These are phyloP conservation scores for Anthoscopus minutus DNA, from an alignment of 2,113 vertebrate species.

Conservation along the genomic window DNA sequence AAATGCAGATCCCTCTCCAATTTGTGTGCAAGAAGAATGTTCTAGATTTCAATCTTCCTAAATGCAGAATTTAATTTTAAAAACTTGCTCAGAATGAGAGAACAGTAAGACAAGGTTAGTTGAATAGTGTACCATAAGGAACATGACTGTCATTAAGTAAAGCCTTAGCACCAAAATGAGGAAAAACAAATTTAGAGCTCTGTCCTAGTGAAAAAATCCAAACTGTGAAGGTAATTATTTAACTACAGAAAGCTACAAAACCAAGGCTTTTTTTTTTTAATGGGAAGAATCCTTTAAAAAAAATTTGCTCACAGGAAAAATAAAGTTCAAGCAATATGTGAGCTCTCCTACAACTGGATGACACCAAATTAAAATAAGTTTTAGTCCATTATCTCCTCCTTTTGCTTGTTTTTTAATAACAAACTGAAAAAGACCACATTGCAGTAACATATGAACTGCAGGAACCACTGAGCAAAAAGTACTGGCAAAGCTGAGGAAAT, in stretches of 20 bases:
- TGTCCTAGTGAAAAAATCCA: neutral
- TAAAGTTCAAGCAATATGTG: neutral
- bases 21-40: rapidly evolving
- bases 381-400: neutral
- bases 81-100: neutral
- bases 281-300: neutral
- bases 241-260: neutral
- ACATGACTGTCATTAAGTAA: neutral
- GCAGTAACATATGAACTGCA: neutral
- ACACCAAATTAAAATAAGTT: neutral
- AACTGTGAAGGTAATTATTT: neutral
- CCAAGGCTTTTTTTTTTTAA: neutral
- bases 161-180: neutral
- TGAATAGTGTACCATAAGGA: neutral
- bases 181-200: neutral
- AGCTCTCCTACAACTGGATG: neutral
- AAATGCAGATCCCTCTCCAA: neutral
- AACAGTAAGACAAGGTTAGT: neutral
- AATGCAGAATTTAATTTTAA: neutral
- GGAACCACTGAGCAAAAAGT: neutral
- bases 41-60: neutral
- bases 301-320: neutral
- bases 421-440: neutral
- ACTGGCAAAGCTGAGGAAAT: neutral
- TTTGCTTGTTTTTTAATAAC: neutral